These are phyloP conservation scores for Phataginus tricuspis DNA, from an alignment of 2,797 vertebrate species.

Conservation along the genomic window DNA sequence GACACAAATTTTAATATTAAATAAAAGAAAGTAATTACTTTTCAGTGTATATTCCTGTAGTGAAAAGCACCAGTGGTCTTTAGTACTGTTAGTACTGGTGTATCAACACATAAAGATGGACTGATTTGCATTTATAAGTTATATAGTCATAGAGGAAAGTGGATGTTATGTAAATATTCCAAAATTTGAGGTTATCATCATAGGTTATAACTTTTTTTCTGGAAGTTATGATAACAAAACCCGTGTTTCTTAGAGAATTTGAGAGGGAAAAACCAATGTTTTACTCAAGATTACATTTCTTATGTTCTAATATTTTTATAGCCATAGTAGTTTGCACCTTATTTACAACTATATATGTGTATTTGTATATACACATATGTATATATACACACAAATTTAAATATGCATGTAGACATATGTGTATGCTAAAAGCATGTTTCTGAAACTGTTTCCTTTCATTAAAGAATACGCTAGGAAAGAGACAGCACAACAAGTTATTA, in stretches of 20 bases:
- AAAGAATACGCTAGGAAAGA: background rate
- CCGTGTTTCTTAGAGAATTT: background rate
- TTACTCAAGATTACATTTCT: background rate
- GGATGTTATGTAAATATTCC: background rate
- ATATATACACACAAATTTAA: background rate
- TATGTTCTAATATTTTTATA: background rate
- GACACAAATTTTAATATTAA: slow-evolving; percentile 2
- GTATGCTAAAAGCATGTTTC: background rate
- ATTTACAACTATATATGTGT: background rate
- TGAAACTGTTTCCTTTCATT: slow-evolving; percentile 28
- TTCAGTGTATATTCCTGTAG: background rate
- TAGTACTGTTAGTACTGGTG: background rate
- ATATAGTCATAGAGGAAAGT: background rate
- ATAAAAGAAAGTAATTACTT: background rate
- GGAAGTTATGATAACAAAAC: background rate
- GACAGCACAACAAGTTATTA: background rate
- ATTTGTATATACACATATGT: background rate
- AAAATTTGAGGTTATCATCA: background rate
- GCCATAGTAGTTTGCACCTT: background rate
- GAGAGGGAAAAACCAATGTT: background rate
- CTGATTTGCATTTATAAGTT: background rate
- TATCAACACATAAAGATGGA: background rate
- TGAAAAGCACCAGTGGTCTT: background rate
- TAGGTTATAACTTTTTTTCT: background rate
- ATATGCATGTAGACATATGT: background rate